These are phyloP conservation scores for Syngnathus typhle DNA, from an alignment of 2,113 vertebrate species.

Conservation along the genomic window DNA sequence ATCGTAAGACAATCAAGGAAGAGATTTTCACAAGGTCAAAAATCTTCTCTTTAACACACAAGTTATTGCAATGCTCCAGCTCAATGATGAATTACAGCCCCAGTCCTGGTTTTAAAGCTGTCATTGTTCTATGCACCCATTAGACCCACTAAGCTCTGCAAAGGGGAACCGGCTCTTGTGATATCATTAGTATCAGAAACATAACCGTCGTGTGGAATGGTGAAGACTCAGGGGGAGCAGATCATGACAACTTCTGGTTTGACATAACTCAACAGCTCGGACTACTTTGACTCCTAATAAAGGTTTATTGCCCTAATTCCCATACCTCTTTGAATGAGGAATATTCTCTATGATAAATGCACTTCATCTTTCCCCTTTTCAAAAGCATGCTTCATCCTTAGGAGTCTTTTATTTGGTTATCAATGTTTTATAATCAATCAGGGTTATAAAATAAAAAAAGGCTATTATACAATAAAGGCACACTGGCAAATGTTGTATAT, in stretches of 20 bases:
- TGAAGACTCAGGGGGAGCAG: conserved; percentile 25
- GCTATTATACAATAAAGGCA: conserved; percentile 49
- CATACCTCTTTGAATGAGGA: conserved; percentile 42
- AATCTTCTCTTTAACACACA: conserved; percentile 27
- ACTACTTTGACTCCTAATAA: conserved; percentile 59
- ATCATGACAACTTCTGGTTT: conserved; percentile 31
- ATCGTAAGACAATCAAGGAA: conserved; percentile 42
- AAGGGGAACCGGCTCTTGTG: too few species aligned
- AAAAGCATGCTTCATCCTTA: conserved; percentile 42
- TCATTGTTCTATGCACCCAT: neutral
- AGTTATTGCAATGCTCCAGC: conserved; percentile 29
- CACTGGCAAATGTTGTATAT: conserved; percentile 37
- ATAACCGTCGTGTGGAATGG: conserved; percentile 26
- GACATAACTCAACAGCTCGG: conserved; percentile 53
- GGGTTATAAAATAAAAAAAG: conserved; percentile 48
- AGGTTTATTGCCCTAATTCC: conserved; percentile 58
- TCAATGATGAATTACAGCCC: conserved; percentile 23
- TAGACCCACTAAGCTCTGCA: too few species aligned
- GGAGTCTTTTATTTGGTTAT: conserved; percentile 64
- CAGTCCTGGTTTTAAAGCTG: neutral
- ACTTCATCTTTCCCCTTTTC: conserved; percentile 52
- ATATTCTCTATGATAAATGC: conserved; percentile 49
- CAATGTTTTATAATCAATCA: conserved; percentile 65
- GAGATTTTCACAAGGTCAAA: conserved; percentile 31
- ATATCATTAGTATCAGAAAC: conserved; percentile 34